These are phyloP conservation scores for Euura lappo DNA, from an alignment of 1,140 invertebrate species.

Conservation along the genomic window DNA sequence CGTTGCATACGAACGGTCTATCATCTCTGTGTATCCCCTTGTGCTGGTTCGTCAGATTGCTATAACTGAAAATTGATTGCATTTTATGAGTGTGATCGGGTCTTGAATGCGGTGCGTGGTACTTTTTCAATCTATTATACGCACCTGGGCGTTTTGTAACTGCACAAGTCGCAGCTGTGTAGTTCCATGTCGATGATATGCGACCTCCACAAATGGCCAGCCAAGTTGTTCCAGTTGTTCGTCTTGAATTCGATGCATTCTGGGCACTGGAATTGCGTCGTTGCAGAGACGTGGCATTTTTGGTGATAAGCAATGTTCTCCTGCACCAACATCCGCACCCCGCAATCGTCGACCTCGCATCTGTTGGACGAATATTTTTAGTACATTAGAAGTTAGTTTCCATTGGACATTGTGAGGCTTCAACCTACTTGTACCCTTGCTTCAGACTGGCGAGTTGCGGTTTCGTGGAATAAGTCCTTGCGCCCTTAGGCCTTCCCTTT, in stretches of 20 bases:
- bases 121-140: background rate
- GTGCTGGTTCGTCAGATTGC: slow-evolving; percentile 53
- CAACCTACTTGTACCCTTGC: slow-evolving; percentile 19
- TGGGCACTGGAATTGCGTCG: slow-evolving; percentile 46
- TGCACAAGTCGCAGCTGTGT: slow-evolving; percentile 46
- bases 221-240: slow-evolving; percentile 50
- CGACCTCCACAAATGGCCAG: slow-evolving; percentile 57
- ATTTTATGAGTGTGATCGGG: slow-evolving; percentile 18
- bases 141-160: slow-evolving; percentile 55
- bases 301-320: slow-evolving; percentile 58
- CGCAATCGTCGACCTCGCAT: slow-evolving; percentile 47
- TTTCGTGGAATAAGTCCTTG: background rate
- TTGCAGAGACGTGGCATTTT: slow-evolving; percentile 48
- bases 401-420: background rate
- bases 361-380: slow-evolving; percentile 13
- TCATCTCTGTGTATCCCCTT: slow-evolving; percentile 53
- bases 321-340: slow-evolving; percentile 46
- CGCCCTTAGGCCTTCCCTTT: background rate
- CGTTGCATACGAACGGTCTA: slow-evolving; percentile 58
- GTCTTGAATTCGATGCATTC: slow-evolving; percentile 46
- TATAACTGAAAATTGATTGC: slow-evolving; percentile 34
- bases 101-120: too few species aligned
- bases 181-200: slow-evolving; percentile 60
- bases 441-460: background rate
- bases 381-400: background rate